These are phyloP conservation scores for Druon quercuslanigerum DNA, from an alignment of 1,140 invertebrate species.

Conservation along the genomic window DNA sequence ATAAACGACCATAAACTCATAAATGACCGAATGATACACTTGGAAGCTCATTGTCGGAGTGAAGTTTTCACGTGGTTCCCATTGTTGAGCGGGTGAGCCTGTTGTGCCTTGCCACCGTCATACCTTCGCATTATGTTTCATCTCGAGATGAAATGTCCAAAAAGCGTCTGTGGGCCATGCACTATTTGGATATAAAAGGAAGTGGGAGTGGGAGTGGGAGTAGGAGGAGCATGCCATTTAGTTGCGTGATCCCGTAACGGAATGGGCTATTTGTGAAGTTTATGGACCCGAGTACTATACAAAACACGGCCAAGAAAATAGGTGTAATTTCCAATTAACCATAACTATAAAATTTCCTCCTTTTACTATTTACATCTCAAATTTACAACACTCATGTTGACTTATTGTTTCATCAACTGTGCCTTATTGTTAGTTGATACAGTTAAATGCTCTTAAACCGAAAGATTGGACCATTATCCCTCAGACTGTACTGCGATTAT, in stretches of 20 bases:
- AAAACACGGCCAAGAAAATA: background rate
- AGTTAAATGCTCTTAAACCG: no score
- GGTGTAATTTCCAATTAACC: background rate
- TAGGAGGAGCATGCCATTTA: constrained; percentile 28
- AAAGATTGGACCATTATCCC: no score
- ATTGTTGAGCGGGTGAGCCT: constrained; percentile 49
- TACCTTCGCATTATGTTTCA: constrained; percentile 51
- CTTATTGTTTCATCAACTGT: no score
- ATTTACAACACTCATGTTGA: no score
- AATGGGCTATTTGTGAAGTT: background rate
- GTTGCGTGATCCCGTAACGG: constrained; percentile 21
- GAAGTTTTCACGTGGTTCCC: constrained; percentile 62
- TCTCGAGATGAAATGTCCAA: constrained; percentile 47
- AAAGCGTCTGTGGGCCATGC: constrained; percentile 39
- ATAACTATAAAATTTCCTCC: no score
- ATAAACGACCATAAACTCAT: constrained; percentile 69
- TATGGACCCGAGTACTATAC: background rate
- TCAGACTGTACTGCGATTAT: background rate
- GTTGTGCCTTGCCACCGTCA: constrained; percentile 28
- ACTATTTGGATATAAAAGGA: constrained; percentile 30
- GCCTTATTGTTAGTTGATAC: no score
- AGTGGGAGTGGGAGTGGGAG: background rate
- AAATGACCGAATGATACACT: constrained; percentile 72
- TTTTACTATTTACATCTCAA: no score
- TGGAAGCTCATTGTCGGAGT: constrained; percentile 64